Evolutionary conservation across 1,140 invertebrate genomes (phyloP).

Genomic region (Bombus difficillimus): DNA sequence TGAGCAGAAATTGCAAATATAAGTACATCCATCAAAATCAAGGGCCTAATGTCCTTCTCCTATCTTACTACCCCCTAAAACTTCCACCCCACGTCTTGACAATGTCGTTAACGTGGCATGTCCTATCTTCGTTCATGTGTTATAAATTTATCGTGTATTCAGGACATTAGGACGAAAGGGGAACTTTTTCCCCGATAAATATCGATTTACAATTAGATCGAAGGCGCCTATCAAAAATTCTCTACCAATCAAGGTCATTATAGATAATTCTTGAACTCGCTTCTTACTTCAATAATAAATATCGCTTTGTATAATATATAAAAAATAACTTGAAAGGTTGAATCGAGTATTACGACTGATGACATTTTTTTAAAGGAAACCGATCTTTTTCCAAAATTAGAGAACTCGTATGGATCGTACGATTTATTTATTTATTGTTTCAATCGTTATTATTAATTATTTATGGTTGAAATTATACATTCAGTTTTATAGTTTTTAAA

Average conservation of each 20-base stretch:
- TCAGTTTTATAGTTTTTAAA: too few relatives aligned
- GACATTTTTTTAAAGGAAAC: too few relatives aligned
- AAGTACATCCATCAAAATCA: constrained; percentile 19
- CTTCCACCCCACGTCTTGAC: background rate
- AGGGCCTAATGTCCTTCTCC: background rate
- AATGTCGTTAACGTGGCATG: constrained; percentile 8
- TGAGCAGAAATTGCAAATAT: background rate
- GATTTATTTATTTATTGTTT: too few relatives aligned
- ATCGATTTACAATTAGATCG: constrained; percentile 33
- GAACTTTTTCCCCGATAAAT: background rate
- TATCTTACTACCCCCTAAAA: background rate
- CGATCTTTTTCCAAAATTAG: background rate
- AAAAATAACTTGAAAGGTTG: background rate
- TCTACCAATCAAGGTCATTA: background rate
- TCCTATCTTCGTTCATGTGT: constrained; percentile 29
- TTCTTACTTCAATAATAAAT: background rate
- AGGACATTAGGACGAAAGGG: constrained; percentile 8
- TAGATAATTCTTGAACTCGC: too few relatives aligned
- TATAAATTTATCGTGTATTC: constrained; percentile 29
- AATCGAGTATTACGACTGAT: background rate
- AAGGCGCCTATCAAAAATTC: background rate
- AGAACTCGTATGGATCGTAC: background rate
- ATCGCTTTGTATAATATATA: background rate
- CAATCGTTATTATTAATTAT: too few relatives aligned
- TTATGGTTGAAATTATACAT: background rate